Conservation (phyloP, 2,113 vertebrate genomes). For the Hippopotamus amphibius region DNA sequence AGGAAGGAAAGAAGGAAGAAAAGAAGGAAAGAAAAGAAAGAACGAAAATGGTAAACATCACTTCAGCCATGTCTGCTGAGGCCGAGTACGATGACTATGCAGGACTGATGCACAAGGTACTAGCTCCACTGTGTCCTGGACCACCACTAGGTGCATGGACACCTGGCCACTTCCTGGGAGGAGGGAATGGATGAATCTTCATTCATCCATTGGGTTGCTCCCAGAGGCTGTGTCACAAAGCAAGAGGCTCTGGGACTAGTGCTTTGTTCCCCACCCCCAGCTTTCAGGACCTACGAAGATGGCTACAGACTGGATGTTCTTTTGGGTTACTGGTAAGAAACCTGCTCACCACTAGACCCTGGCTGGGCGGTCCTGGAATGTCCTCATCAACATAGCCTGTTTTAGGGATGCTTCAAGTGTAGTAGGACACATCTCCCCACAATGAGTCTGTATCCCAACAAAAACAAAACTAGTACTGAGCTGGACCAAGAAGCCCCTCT, state of each 20-base stretch:
- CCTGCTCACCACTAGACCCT: background rate
- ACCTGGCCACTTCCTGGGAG: background rate
- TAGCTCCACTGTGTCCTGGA: too few species aligned
- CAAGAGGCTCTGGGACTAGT: background rate
- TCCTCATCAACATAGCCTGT: background rate
- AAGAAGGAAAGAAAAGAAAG: background rate
- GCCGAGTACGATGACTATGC: accelerated
- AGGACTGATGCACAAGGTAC: background rate
- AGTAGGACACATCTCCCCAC: background rate
- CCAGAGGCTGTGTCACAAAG: background rate
- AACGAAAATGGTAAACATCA: background rate
- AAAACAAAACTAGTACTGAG: background rate
- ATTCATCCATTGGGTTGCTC: too few species aligned
- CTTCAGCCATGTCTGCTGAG: background rate
- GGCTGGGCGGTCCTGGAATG: background rate
- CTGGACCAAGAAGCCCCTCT: background rate
- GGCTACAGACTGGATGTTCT: background rate
- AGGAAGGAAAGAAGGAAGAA: too few species aligned
- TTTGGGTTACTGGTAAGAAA: background rate
- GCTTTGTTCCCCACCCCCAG: background rate
- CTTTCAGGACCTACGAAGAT: background rate
- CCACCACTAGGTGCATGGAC: background rate
- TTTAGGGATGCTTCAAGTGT: background rate
- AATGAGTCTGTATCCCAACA: background rate
- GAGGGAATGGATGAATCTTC: background rate